Base-by-base conservation (phyloP, 2,797 vertebrate species). In the Trichosurus vulpecula region DNA sequence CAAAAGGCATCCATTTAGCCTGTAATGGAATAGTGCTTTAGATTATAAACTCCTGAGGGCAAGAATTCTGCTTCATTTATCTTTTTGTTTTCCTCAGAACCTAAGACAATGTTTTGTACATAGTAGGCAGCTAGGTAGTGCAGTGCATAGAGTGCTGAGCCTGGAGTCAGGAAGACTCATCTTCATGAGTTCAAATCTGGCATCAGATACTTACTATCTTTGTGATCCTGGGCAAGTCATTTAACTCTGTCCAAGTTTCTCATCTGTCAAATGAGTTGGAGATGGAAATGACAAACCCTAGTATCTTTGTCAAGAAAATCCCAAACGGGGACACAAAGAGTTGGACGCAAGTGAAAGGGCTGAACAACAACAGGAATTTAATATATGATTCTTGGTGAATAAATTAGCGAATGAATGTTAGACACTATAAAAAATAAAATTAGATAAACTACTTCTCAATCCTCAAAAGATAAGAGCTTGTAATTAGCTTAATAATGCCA, bases 401-500 rank as follows among this genome's bases (percentile, higher is more conserved):
- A 31, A 35, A 66, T 66, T 13, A 61, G 30, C 35, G 58, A 61
- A 61, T 61, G 11, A 61, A 58, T 55, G 29, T 57, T 30, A 57
- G 22, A 35, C 30, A 95, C 14, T 92, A 94, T 52, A 93, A 6
- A 87, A 96, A 96, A 92, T 58, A 31, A 2, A 97, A 90, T 54
- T 92, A 52, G 2, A 95, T 5, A 91, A 6, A 74, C 30, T 74
- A 91, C 53, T n/a, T 92, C 55, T 52, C 12, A 92, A 10, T 52
- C 51, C 51, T 94, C 52, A 87, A 61, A 58, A 58, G 96, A 87
- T 6, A 58, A 94, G 90, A 96, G 3, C 58, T 74, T 89, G 19
- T 0, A 92, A n/a, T 92, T 93, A 96, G 9, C 30, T 58, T 30
- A 58, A 3, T 58, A 30, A 58, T 58, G 30, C 30, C 57, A 58